phyloP scores from a whole-genome alignment of 2,797 vertebrate genomes.

The Spinibarbus caldwelli region DNA sequence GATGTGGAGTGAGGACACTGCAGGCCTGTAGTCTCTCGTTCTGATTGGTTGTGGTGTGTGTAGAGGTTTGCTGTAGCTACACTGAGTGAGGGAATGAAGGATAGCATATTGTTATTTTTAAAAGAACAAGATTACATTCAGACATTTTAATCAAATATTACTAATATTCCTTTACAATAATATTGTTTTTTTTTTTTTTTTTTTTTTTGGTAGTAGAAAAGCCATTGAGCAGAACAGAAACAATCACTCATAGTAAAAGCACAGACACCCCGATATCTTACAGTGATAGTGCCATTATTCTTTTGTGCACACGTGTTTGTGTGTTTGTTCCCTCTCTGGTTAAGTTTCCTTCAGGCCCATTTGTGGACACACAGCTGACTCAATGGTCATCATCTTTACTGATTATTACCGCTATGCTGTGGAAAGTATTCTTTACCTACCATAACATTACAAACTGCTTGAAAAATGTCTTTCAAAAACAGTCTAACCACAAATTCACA shows the following conservation, averaged over 20 bases:
- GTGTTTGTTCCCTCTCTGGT: neutral
- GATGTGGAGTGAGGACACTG: neutral
- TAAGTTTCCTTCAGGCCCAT: neutral
- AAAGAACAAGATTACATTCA: neutral
- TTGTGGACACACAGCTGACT: neutral
- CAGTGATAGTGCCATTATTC: neutral
- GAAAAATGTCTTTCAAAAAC: neutral
- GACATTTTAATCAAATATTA: neutral
- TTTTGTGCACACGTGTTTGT: neutral
- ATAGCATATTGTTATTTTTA: neutral
- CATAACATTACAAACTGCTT: neutral
- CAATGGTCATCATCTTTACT: neutral
- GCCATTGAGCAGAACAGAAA: neutral
- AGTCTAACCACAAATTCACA: neutral
- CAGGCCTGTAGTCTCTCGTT: neutral
- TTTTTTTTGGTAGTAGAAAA: neutral
- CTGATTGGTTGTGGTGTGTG: neutral
- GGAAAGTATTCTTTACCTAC: no score
- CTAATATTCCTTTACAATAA: conserved; percentile 4
- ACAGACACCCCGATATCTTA: neutral
- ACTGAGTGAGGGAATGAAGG: conserved; percentile 9
- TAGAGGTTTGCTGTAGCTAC: conserved; percentile 2
- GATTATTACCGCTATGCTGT: neutral
- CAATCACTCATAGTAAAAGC: neutral
- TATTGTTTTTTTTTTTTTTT: no score